phyloP scores from a whole-genome alignment of 2,113 vertebrate species.

The Bubo bubo region DNA sequence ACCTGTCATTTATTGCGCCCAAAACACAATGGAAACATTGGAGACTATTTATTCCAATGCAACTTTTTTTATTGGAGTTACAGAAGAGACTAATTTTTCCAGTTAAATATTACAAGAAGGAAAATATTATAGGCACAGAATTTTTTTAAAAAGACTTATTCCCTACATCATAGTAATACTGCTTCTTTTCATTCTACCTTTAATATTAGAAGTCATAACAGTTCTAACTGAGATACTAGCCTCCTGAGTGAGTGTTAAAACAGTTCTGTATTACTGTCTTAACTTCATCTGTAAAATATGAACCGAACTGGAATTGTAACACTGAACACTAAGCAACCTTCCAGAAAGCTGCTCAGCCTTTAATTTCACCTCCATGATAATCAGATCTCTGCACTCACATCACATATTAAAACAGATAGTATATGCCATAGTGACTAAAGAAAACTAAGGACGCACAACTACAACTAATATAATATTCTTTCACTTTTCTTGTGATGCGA shows the following conservation, averaged over 20 bases:
- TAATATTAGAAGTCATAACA: not conserved
- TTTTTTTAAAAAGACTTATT: not conserved
- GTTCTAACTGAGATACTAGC: not conserved
- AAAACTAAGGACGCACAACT: not conserved
- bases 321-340: not conserved
- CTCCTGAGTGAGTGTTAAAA: not conserved
- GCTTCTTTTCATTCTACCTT: not conserved
- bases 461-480: not conserved
- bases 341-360: not conserved
- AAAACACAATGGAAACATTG: not conserved
- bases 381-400: not conserved
- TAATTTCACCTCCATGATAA: not conserved
- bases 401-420: not conserved
- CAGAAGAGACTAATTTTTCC: not conserved
- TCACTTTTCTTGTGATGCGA: not conserved
- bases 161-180: not conserved
- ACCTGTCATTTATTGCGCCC: not conserved
- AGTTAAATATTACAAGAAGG: not conserved
- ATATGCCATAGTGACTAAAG: not conserved
- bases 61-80: not conserved
- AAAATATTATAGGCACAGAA: not conserved
- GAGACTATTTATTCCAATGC: not conserved
- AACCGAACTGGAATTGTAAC: not conserved
- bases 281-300: constrained; percentile 29
- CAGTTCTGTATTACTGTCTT: not conserved